Conservation (phyloP, 2,888 invertebrate species). For the Polyommatus iphigenia region DNA sequence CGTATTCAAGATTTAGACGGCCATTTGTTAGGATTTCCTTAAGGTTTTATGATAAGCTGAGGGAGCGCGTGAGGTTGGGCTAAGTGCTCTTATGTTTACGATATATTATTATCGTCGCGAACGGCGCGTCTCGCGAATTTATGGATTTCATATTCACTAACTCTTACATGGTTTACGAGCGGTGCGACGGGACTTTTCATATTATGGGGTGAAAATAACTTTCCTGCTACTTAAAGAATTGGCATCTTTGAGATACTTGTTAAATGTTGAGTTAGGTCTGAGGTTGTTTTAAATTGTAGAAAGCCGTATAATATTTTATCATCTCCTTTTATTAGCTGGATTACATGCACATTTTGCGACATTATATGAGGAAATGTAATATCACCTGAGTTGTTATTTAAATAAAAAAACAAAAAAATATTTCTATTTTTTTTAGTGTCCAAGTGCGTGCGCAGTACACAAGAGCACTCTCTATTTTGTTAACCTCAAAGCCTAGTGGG, state of each 20-base stretch:
- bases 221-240: not conserved
- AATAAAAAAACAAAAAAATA: too few relatives aligned
- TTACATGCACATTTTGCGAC: not conserved
- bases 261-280: too few relatives aligned
- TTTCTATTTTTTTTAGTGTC: too few relatives aligned
- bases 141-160: slow-evolving; percentile 34
- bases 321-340: not conserved
- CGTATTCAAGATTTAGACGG: slow-evolving; percentile 36
- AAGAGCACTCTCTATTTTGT: too few relatives aligned
- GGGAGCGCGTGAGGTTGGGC: slow-evolving; percentile 44
- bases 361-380: too few relatives aligned
- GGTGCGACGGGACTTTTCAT: not conserved
- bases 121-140: slow-evolving; percentile 39
- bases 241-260: not conserved
- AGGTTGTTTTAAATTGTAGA: too few relatives aligned
- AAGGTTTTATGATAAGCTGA: slow-evolving; percentile 50
- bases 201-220: not conserved
- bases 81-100: slow-evolving; percentile 49
- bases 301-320: too few relatives aligned
- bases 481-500: too few relatives aligned
- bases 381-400: too few relatives aligned
- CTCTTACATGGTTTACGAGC: not conserved
- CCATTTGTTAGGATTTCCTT: slow-evolving; percentile 42
- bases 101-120: slow-evolving; percentile 46
- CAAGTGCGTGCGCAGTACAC: too few relatives aligned